Percentiles rank a stretch among this genome's conserved stretches.
Conservation (phyloP, 2,113 vertebrate genomes). For the Gobiocypris rarus region DNA sequence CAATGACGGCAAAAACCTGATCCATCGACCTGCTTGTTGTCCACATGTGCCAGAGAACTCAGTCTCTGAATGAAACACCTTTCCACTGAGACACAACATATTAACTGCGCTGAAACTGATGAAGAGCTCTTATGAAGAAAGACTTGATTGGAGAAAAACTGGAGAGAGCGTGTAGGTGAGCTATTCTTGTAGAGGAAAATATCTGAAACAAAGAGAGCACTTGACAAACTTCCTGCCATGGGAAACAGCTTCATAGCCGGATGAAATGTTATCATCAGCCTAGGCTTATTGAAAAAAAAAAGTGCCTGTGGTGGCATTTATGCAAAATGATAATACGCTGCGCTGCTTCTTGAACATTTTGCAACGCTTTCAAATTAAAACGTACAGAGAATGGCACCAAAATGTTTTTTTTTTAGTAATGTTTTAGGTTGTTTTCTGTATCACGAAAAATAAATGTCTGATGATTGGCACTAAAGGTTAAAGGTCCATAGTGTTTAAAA, state of each 20-base stretch:
- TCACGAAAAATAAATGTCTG: neutral
- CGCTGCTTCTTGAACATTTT: neutral
- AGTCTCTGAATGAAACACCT: too few species aligned
- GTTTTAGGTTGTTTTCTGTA: neutral
- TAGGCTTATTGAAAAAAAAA: neutral
- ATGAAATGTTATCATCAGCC: neutral
- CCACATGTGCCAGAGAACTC: neutral
- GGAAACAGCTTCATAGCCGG: neutral
- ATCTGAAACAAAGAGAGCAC: neutral
- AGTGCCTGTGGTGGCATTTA: neutral
- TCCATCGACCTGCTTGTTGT: neutral
- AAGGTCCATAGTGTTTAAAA: neutral
- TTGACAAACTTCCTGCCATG: neutral
- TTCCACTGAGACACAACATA: neutral
- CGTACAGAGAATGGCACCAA: neutral
- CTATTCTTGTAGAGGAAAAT: slow-evolving; percentile 40
- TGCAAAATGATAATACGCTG: neutral
- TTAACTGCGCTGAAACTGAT: slow-evolving; percentile 39
- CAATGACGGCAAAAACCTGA: neutral
- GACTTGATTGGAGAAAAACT: slow-evolving; percentile 29
- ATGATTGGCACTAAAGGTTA: neutral
- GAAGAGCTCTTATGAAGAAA: slow-evolving; percentile 41
- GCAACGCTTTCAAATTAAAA: neutral
- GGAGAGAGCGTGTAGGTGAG: slow-evolving; percentile 26
- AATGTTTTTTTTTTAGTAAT: too few species aligned